Percentiles rank a stretch among this genome's conserved stretches.
Evolutionary conservation across 2,888 invertebrate genomes (phyloP).

Genomic region (Nemotelus pantherinus): DNA sequence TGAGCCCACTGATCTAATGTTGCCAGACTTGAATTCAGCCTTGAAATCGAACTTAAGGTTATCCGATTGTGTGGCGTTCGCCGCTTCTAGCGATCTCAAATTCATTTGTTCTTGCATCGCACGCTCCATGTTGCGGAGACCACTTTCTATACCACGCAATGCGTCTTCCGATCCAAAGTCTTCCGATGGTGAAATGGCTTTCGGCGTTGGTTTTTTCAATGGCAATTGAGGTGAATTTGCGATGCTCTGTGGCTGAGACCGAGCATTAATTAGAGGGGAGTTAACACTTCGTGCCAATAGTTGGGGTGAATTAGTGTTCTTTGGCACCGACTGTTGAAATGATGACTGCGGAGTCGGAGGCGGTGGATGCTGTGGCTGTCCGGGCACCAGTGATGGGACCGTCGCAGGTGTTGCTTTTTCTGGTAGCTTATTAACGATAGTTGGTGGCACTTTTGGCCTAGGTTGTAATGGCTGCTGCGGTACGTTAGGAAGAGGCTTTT

Average conservation of each 20-base stretch:
- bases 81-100: constrained; percentile 61
- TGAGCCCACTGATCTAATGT: constrained; percentile 52
- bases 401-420: constrained; percentile 30
- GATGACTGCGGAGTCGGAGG: constrained; percentile 34
- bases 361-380: neutral
- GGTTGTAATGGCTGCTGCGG: constrained; percentile 34
- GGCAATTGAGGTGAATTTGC: constrained; percentile 51
- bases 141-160: constrained; percentile 64
- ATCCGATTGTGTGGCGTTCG: constrained; percentile 52
- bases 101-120: constrained; percentile 66
- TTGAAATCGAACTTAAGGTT: constrained; percentile 49
- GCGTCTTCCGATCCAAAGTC: constrained; percentile 65
- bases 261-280: constrained; percentile 52
- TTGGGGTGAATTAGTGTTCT: constrained; percentile 49
- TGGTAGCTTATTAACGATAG: constrained; percentile 48
- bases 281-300: constrained; percentile 47
- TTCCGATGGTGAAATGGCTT: constrained; percentile 59
- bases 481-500: constrained; percentile 55
- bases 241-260: constrained; percentile 49
- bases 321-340: constrained; percentile 45
- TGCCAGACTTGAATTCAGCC: constrained; percentile 51
- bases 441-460: constrained; percentile 39
- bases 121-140: constrained; percentile 64
- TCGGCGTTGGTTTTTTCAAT: constrained; percentile 36
- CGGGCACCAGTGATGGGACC: neutral